Base-by-base conservation (phyloP, 1,140 invertebrate genomes). In the Tetramorium simillimum region DNA sequence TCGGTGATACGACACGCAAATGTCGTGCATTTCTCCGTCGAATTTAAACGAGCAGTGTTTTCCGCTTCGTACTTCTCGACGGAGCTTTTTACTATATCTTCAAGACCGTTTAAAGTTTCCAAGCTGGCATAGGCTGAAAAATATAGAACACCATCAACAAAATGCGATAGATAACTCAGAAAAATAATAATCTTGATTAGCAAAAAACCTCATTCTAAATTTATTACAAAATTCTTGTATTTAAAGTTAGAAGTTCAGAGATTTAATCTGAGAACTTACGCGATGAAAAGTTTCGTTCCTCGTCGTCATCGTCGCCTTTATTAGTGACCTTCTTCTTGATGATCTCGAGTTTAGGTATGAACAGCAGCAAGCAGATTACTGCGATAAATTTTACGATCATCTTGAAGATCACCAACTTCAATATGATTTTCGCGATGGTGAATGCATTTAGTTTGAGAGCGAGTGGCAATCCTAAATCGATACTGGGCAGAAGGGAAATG, bases 301-400 rank as follows among this genome's bases (percentile, higher is more conserved):
- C 91, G 4, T 53, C 51, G 16, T 53, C 92, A 0, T 91, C 88
- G 5, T 92, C 89, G 14, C 88, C 84, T 7, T 91, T 69, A 69
- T 24, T 88, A 58, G 10, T 81, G 0, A 88, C 73, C 49, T 92
- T 88, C 9, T 90, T 89, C 46, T 92, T 94, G 6, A 92, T 93
- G 0, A 92, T 93, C 85, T 96, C 96, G 16, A 98, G 94, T 91
- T 97, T 97, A 0, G 97, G 97, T 73, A 98, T 96, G 85, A 98
- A 97, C 10, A 98, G 92, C 76, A 98, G 92, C 86, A 98, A 94
- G 92, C 97, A 97, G 75, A 97, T 96, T 1, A 97, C 93, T 0
- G 97, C 97, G 51, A 97, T 96, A 92, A 97, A 97, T 91, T 97
- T 97, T 21, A 97, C 96, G 69, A 97, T 96, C 93, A 97, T 97